Conservation (phyloP, 1,140 invertebrate species). For the Melipona quadrifasciata region DNA sequence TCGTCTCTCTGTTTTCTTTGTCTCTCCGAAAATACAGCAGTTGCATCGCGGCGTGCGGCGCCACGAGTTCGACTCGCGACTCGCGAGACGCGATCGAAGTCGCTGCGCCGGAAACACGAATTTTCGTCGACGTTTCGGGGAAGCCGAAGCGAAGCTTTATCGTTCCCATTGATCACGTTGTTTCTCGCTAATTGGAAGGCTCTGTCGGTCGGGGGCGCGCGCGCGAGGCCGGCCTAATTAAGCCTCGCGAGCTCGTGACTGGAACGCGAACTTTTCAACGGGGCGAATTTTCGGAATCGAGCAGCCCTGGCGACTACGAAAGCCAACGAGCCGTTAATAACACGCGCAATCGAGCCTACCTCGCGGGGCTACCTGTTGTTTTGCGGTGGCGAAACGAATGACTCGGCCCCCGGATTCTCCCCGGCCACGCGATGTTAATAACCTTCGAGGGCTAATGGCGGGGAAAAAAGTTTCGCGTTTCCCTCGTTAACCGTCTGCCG, state of each 20-base stretch:
- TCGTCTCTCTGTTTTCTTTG: too few species aligned
- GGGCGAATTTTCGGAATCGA: conserved; percentile 10
- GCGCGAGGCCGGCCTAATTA: conserved; percentile 7
- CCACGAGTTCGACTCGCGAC: too few species aligned
- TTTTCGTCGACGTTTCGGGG: background rate
- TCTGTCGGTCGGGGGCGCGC: background rate
- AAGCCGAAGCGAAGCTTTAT: conserved; percentile 19
- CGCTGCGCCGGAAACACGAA: background rate
- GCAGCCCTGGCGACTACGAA: background rate
- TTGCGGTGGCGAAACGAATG: background rate
- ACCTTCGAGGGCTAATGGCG: background rate
- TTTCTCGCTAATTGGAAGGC: conserved; percentile 37
- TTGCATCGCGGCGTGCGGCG: background rate
- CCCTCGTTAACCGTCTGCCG: conserved; percentile 16
- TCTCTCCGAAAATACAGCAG: background rate
- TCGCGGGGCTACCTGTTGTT: conserved; percentile 41
- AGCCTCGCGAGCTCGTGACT: background rate
- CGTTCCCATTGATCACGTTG: conserved; percentile 35
- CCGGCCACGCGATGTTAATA: background rate
- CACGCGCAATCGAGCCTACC: background rate
- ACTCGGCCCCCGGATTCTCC: background rate
- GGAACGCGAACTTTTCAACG: conserved; percentile 9
- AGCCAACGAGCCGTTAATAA: background rate
- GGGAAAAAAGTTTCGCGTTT: conserved; percentile 30
- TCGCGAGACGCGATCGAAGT: background rate